Evolutionary conservation across 2,888 invertebrate genomes (phyloP).

Genomic region (Abrostola tripartita): DNA sequence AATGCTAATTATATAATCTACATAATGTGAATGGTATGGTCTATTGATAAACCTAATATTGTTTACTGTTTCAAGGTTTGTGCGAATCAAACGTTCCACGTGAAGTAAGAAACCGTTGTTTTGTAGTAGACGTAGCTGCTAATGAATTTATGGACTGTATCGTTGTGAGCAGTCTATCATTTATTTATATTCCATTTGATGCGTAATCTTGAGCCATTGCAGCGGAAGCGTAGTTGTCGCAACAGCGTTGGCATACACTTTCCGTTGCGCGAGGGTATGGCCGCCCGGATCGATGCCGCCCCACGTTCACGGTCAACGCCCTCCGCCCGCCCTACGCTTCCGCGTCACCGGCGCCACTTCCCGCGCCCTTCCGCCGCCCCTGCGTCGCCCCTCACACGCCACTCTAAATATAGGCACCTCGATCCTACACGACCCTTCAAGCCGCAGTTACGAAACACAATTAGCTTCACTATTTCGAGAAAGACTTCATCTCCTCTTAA

Average conservation of each 20-base stretch:
- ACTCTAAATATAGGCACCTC: slow-evolving; percentile 80
- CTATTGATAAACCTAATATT: no score
- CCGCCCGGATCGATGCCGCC: slow-evolving; percentile 83
- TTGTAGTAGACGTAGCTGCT: no score
- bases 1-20: no score
- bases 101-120: no score
- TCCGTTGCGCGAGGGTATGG: slow-evolving; percentile 88
- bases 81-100: no score
- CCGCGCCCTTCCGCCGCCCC: slow-evolving; percentile 46
- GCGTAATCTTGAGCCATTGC: slow-evolving; percentile 19
- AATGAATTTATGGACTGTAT: no score
- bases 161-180: not conserved
- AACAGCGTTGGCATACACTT: slow-evolving; percentile 69
- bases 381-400: slow-evolving; percentile 57
- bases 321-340: slow-evolving; percentile 88
- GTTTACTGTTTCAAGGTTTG: no score
- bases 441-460: slow-evolving; percentile 83
- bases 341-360: slow-evolving; percentile 77
- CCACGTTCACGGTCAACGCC: slow-evolving; percentile 88
- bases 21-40: no score
- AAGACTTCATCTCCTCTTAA: slow-evolving; percentile 63
- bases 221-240: slow-evolving; percentile 28
- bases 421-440: slow-evolving; percentile 78
- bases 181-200: not conserved
- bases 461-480: slow-evolving; percentile 84